A percentile compares a stretch with the other conserved stretches of the same genome.
These are phyloP conservation scores for Lindbergichthys nudifrons DNA, from an alignment of 2,797 vertebrate genomes.

Conservation along the genomic window DNA sequence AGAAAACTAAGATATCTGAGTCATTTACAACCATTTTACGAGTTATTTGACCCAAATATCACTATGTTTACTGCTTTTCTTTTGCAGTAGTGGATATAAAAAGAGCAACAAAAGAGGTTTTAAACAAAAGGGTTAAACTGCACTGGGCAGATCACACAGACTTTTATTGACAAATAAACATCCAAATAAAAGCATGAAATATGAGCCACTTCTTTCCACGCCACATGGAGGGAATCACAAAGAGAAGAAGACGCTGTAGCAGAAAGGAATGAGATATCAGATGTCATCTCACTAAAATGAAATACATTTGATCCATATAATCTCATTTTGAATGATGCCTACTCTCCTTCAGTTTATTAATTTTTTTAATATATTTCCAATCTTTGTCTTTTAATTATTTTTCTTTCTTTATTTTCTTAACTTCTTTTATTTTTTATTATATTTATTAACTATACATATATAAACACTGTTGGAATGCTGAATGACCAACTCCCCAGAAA, in stretches of 20 bases:
- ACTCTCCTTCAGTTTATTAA: too few relatives aligned
- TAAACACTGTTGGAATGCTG: too few relatives aligned
- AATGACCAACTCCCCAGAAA: too few relatives aligned
- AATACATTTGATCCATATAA: constrained; percentile 22
- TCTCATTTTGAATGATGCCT: neutral
- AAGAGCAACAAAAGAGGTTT: constrained; percentile 9
- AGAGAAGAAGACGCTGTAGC: neutral
- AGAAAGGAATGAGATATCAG: constrained; percentile 17
- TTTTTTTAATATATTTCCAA: too few relatives aligned
- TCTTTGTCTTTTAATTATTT: too few relatives aligned
- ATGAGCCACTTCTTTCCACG: constrained; percentile 21
- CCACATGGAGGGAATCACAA: constrained; percentile 6
- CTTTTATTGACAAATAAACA: constrained; percentile 39
- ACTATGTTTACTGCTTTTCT: neutral
- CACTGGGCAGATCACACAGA: constrained; percentile 1
- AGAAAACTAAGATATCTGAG: neutral
- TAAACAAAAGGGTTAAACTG: constrained; percentile 14
- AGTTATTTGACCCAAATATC: constrained; percentile 30
- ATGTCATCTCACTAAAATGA: constrained; percentile 24
- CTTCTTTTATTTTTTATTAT: too few relatives aligned
- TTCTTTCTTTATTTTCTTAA: too few relatives aligned
- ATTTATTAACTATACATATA: too few relatives aligned
- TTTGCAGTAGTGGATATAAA: constrained; percentile 14
- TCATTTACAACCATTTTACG: constrained; percentile 3
- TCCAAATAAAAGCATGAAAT: constrained; percentile 43